phyloP scores from a whole-genome alignment of 2,113 vertebrate species.

The Mohoua ochrocephala region DNA sequence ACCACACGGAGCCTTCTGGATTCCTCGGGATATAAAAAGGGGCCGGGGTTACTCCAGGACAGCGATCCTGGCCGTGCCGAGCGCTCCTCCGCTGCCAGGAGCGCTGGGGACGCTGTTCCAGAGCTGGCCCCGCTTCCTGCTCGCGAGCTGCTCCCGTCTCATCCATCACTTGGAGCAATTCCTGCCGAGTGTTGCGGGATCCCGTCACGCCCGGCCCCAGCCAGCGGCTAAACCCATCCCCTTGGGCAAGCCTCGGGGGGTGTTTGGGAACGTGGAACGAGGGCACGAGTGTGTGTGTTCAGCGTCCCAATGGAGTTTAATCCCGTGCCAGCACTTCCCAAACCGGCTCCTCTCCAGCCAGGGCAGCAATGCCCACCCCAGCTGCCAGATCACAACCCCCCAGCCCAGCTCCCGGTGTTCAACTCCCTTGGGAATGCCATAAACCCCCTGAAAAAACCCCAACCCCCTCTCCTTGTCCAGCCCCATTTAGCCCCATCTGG shows the following conservation, averaged over 20 bases:
- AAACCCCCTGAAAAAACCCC: not conserved
- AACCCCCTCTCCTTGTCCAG: fast-evolving
- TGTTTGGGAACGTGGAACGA: not conserved
- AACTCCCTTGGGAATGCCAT: not conserved
- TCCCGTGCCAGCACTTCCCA: not conserved
- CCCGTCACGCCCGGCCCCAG: fast-evolving
- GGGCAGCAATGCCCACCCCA: not conserved
- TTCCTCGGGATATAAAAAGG: not conserved
- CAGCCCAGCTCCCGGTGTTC: not conserved
- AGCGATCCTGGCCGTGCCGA: fast-evolving
- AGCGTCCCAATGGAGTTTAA: fast-evolving
- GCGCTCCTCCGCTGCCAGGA: not conserved
- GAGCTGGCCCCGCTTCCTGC: not conserved
- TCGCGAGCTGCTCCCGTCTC: not conserved
- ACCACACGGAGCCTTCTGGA: not conserved
- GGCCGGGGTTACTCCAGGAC: not conserved
- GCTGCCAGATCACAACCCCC: not conserved
- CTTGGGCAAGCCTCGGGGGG: not conserved
- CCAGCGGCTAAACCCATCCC: not conserved
- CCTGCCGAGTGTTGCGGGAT: not conserved
- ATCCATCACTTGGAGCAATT: not conserved
- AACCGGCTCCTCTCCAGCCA: not conserved
- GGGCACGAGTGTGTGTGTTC: not conserved
- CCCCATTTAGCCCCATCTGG: not conserved
- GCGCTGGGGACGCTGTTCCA: not conserved